Percentiles rank a stretch among this genome's conserved stretches.
Conservation (phyloP, 2,797 vertebrate genomes). For the Sebastes jordani region DNA sequence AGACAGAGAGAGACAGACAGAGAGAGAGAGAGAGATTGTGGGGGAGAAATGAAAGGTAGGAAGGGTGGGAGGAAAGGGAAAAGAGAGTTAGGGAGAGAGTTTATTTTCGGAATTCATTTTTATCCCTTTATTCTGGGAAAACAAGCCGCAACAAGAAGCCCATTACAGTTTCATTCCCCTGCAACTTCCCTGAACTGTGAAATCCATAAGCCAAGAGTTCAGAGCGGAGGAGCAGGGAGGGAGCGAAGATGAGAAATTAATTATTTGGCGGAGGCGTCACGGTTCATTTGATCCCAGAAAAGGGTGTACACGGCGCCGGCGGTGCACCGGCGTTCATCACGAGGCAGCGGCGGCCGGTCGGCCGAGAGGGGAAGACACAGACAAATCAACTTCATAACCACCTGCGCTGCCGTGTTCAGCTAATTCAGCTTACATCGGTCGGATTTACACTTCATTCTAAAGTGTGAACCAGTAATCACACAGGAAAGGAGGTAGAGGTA, state of each 20-base stretch:
- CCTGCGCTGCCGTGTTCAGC: slow-evolving; percentile 5
- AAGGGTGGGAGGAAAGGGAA: not conserved
- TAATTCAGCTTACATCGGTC: slow-evolving; percentile 12
- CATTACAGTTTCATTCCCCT: slow-evolving; percentile 43
- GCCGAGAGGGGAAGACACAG: not conserved
- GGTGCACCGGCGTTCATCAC: slow-evolving; percentile 22
- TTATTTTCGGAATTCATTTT: slow-evolving; percentile 22
- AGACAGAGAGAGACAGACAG: too few relatives aligned
- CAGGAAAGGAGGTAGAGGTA: not conserved
- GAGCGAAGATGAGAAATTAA: slow-evolving; percentile 49
- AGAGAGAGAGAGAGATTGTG: not conserved
- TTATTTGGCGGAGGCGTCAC: slow-evolving; percentile 54
- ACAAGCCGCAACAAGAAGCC: slow-evolving; percentile 37
- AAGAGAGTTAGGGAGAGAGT: not conserved
- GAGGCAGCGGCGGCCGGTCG: not conserved
- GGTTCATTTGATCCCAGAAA: slow-evolving; percentile 56
- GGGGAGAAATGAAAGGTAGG: not conserved
- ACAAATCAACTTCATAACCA: slow-evolving; percentile 1
- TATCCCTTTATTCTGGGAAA: slow-evolving; percentile 30
- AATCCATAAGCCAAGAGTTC: slow-evolving; percentile 46
- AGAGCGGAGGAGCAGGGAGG: slow-evolving; percentile 3
- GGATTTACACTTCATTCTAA: not conserved
- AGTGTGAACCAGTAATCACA: not conserved
- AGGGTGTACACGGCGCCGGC: slow-evolving; percentile 5
- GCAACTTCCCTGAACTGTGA: slow-evolving; percentile 51